Conservation (phyloP, 2,888 invertebrate genomes). For the Nesidiocoris tenuis region DNA sequence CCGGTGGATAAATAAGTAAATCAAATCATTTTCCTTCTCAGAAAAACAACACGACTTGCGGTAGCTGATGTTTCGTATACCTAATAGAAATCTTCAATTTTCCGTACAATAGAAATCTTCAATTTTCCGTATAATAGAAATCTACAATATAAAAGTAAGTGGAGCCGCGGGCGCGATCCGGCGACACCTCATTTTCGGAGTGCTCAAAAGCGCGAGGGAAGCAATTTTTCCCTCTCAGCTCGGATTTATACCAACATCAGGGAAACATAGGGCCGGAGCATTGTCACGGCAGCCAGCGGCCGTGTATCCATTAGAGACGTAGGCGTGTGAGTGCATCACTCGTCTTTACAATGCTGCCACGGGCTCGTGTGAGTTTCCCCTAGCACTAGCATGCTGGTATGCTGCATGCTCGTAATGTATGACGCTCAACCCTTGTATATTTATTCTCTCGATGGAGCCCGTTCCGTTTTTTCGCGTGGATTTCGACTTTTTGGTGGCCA, state of each 20-base stretch:
- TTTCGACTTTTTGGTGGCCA: neutral
- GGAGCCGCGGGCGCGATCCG: neutral
- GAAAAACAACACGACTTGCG: no score
- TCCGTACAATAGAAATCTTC: no score
- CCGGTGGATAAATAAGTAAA: no score
- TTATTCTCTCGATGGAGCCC: neutral
- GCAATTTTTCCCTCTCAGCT: neutral
- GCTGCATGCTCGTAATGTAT: neutral
- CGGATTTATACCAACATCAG: neutral
- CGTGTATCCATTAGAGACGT: neutral
- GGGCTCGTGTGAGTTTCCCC: no score
- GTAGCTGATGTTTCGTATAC: no score
- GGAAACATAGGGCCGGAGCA: neutral
- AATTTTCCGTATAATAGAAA: no score
- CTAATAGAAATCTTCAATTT: no score
- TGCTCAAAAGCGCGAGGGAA: neutral
- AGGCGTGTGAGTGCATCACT: neutral
- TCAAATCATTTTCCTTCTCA: no score
- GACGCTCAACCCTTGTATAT: neutral
- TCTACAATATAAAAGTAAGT: no score
- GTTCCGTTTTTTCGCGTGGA: neutral
- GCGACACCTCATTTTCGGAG: neutral
- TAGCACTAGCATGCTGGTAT: neutral
- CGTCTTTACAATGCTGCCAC: no score
- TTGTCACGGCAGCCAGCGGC: neutral